These are phyloP conservation scores for Hipparchia semele DNA, from an alignment of 2,888 invertebrate species.

Conservation along the genomic window DNA sequence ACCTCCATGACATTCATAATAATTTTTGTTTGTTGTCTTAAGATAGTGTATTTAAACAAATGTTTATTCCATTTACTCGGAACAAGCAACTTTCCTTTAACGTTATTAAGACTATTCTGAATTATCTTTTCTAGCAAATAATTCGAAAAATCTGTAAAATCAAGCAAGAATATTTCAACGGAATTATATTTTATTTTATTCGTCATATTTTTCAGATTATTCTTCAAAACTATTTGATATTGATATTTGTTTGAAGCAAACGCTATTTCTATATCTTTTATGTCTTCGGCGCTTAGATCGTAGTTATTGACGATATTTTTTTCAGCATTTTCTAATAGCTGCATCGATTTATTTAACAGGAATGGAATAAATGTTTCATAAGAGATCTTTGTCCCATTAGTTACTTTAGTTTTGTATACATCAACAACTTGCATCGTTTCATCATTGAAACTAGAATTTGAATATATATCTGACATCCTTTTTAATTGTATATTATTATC, in stretches of 20 bases:
- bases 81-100: slow-evolving; percentile 43
- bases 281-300: slow-evolving; percentile 42
- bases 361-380: slow-evolving; percentile 32
- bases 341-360: slow-evolving; percentile 44
- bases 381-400: slow-evolving; percentile 35
- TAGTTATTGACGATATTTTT: slow-evolving; percentile 51
- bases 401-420: background rate
- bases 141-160: slow-evolving; percentile 56
- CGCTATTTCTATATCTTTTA: slow-evolving; percentile 43
- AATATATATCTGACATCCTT: background rate
- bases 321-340: slow-evolving; percentile 45
- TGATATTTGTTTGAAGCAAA: slow-evolving; percentile 46
- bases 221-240: slow-evolving; percentile 47
- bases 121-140: slow-evolving; percentile 50
- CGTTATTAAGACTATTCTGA: slow-evolving; percentile 44
- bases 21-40: slow-evolving; percentile 56
- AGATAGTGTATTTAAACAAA: slow-evolving; percentile 51
- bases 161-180: slow-evolving; percentile 51
- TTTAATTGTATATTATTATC: slow-evolving; percentile 23
- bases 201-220: slow-evolving; percentile 47
- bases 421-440: background rate
- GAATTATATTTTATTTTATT: slow-evolving; percentile 42
- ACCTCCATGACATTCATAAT: slow-evolving; percentile 48
- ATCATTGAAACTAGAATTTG: background rate
- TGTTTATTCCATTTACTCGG: slow-evolving; percentile 49